Percentiles rank a stretch among this genome's conserved stretches.
phyloP scores from a whole-genome alignment of 2,888 invertebrate genomes.

The Apotomis turbidana region DNA sequence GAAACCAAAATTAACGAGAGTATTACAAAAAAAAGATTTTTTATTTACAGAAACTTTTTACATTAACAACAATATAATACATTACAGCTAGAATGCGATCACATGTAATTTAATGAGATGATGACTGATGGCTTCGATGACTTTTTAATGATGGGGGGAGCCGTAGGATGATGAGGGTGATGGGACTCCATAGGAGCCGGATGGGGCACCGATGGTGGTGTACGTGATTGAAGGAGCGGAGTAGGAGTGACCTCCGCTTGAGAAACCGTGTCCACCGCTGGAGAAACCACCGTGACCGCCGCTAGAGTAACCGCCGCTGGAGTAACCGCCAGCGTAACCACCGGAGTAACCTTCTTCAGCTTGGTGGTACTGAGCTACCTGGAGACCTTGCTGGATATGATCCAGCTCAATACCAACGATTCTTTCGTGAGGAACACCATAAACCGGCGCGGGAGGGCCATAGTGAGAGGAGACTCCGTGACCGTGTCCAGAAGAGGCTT shows the following conservation, averaged over 20 bases:
- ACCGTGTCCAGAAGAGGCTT: constrained; percentile 79
- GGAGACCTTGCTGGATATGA: constrained; percentile 93
- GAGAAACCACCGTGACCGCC: constrained; percentile 44
- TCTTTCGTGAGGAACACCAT: constrained; percentile 87
- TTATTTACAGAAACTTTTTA: constrained; percentile 83
- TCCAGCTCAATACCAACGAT: constrained; percentile 94
- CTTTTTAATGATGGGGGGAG: constrained; percentile 72
- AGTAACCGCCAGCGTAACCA: constrained; percentile 67
- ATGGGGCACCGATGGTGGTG: constrained; percentile 72
- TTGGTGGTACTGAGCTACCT: constrained; percentile 94
- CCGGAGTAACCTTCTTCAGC: constrained; percentile 82
- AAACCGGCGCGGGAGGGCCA: constrained; percentile 87
- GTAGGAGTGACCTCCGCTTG: constrained; percentile 56
- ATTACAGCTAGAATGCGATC: constrained; percentile 76
- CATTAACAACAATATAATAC: constrained; percentile 77
- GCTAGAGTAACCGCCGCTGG: constrained; percentile 55
- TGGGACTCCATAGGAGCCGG: constrained; percentile 80
- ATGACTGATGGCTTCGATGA: constrained; percentile 54
- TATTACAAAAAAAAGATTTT: constrained; percentile 63
- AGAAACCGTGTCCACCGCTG: constrained; percentile 47
- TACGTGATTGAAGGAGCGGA: constrained; percentile 61
- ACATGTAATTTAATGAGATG: constrained; percentile 77
- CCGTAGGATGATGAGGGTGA: constrained; percentile 76
- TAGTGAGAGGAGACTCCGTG: constrained; percentile 86
- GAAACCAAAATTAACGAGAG: constrained; percentile 50